phyloP scores from a whole-genome alignment of 1,140 invertebrate genomes.

The Bathynomus jamesi region DNA sequence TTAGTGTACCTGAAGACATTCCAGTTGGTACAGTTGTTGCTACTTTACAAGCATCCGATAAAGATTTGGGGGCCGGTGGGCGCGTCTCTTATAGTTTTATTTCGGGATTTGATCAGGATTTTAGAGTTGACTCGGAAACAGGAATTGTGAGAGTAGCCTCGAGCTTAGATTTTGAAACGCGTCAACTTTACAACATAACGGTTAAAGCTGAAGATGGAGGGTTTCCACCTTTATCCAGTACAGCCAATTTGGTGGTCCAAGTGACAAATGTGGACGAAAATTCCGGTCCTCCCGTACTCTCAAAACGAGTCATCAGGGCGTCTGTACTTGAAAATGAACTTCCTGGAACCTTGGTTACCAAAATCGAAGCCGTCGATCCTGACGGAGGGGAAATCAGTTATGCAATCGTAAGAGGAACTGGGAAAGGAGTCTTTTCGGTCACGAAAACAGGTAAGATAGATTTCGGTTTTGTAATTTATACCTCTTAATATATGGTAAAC shows the following conservation, averaged over 20 bases:
- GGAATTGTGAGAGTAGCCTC: slow-evolving; percentile 70
- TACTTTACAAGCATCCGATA: slow-evolving; percentile 64
- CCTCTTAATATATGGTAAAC: too few species aligned
- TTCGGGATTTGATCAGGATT: slow-evolving; percentile 50
- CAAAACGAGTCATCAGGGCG: slow-evolving; percentile 33
- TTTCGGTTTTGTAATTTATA: too few species aligned
- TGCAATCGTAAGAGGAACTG: slow-evolving; percentile 77
- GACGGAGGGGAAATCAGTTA: slow-evolving; percentile 74
- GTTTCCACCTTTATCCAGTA: slow-evolving; percentile 55
- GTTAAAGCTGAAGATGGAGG: slow-evolving; percentile 73
- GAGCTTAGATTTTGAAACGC: slow-evolving; percentile 74
- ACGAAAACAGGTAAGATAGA: slow-evolving; percentile 82
- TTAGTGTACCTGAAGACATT: slow-evolving; percentile 83
- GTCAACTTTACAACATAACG: slow-evolving; percentile 77
- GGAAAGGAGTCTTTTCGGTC: slow-evolving; percentile 81
- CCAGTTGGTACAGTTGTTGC: slow-evolving; percentile 78
- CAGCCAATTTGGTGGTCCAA: slow-evolving; percentile 67
- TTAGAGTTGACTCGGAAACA: slow-evolving; percentile 70
- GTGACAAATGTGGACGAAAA: slow-evolving; percentile 92
- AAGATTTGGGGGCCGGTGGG: slow-evolving; percentile 62
- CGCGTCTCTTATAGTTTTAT: slow-evolving; percentile 62
- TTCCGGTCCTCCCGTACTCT: slow-evolving; percentile 19
- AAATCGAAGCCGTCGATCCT: slow-evolving; percentile 52
- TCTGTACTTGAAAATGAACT: slow-evolving; percentile 63
- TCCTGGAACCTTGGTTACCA: slow-evolving; percentile 27